A percentile compares a stretch with the other conserved stretches of the same genome.
These are phyloP conservation scores for Polydrusus tereticollis DNA, from an alignment of 2,888 invertebrate species.

Conservation along the genomic window DNA sequence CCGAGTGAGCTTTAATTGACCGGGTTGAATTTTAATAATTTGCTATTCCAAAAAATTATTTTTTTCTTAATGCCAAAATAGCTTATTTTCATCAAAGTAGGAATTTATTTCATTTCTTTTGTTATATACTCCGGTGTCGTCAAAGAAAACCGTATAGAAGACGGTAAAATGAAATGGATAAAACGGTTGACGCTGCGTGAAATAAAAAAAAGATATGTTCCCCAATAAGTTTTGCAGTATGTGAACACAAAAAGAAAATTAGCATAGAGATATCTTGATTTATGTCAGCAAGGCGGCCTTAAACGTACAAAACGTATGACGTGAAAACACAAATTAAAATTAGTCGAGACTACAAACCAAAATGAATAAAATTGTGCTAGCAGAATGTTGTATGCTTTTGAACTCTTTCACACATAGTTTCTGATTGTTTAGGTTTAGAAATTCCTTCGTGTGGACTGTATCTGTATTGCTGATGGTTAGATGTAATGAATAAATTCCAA, in stretches of 20 bases:
- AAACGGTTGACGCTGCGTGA: slow-evolving; percentile 16
- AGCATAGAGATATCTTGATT: slow-evolving; percentile 24
- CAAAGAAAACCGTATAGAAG: neutral
- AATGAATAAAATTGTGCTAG: too few relatives aligned
- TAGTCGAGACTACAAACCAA: too few relatives aligned
- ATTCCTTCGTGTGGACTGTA: too few relatives aligned
- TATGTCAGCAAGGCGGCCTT: neutral
- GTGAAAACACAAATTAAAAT: neutral
- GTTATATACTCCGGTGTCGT: neutral
- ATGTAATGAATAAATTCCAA: too few relatives aligned
- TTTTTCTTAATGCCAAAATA: too few relatives aligned
- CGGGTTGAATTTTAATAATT: too few relatives aligned
- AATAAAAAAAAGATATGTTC: slow-evolving; percentile 17
- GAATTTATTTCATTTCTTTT: neutral
- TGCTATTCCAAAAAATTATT: neutral
- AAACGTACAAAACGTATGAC: slow-evolving; percentile 2
- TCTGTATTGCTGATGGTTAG: too few relatives aligned
- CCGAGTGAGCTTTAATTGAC: too few relatives aligned
- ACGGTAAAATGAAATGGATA: slow-evolving; percentile 3
- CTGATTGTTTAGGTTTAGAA: too few relatives aligned
- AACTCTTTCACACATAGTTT: too few relatives aligned
- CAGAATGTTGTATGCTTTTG: too few relatives aligned
- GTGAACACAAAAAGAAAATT: slow-evolving; percentile 26
- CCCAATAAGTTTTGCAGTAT: slow-evolving; percentile 15
- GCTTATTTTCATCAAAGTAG: neutral